A percentile compares a stretch with the other conserved stretches of the same genome.
Evolutionary conservation across 2,113 vertebrate species (phyloP).

Genomic region (Actenoides hombroni): DNA sequence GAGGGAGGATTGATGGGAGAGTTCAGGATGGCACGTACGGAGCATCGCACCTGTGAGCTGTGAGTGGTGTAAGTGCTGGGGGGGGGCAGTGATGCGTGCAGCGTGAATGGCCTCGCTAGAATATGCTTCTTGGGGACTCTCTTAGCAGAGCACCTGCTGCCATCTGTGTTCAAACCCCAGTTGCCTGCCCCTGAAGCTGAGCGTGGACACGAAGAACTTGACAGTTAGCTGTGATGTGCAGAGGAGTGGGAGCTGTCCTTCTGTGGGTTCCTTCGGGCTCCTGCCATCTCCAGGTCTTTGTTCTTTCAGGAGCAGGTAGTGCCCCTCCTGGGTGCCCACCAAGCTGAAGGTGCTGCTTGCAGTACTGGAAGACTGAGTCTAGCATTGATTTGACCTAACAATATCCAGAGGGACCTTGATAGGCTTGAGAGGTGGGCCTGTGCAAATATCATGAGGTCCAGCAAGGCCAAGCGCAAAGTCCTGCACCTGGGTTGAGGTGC

Average conservation of each 20-base stretch:
- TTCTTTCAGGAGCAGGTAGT: not conserved
- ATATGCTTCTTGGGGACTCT: not conserved
- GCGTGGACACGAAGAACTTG: not conserved
- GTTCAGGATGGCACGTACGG: not conserved
- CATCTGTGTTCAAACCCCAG: too few relatives aligned
- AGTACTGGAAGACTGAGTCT: not conserved
- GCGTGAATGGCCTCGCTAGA: not conserved
- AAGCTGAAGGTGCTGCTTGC: not conserved
- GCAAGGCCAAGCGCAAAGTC: too few relatives aligned
- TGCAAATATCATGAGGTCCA: too few relatives aligned
- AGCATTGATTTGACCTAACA: not conserved
- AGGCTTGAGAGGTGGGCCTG: not conserved
- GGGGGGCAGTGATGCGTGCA: not conserved
- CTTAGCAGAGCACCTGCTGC: too few relatives aligned
- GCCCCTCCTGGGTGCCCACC: not conserved
- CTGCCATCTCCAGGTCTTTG: not conserved
- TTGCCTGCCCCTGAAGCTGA: not conserved
- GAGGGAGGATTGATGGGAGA: not conserved
- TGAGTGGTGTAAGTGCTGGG: not conserved
- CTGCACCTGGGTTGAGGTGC: too few relatives aligned
- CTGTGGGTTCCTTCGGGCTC: not conserved
- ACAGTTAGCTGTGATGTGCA: too few relatives aligned
- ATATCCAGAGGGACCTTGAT: not conserved
- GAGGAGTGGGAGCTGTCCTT: not conserved
- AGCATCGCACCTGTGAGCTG: not conserved